These are phyloP conservation scores for Pseudorectes ferrugineus DNA, from an alignment of 2,113 vertebrate species.

Conservation along the genomic window DNA sequence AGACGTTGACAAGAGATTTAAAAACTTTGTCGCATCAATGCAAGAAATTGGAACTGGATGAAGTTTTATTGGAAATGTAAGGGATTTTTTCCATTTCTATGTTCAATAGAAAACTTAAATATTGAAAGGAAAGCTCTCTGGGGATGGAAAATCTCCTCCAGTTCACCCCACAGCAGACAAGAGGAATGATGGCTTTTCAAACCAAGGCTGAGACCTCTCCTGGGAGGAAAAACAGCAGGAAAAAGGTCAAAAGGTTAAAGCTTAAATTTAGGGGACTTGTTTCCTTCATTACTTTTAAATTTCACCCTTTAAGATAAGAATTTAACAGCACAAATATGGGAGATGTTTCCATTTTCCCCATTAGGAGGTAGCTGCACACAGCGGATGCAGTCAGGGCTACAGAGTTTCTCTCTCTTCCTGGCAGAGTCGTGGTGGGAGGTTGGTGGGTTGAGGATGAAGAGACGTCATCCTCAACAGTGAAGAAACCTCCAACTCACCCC, in stretches of 20 bases:
- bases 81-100: not conserved
- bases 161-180: not conserved
- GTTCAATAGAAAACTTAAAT: constrained; percentile 29
- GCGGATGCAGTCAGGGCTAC: rapidly evolving
- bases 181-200: not conserved
- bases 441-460: not conserved
- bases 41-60: constrained; percentile 40
- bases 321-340: not conserved
- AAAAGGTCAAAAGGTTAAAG: constrained; percentile 13
- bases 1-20: constrained; percentile 48
- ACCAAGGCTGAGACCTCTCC: not conserved
- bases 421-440: not conserved
- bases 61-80: constrained; percentile 27
- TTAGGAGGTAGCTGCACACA: not conserved
- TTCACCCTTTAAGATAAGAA: not conserved
- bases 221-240: not conserved
- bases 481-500: not conserved
- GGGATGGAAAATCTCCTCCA: constrained; percentile 14
- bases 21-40: constrained; percentile 16
- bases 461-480: not conserved
- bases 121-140: constrained; percentile 5
- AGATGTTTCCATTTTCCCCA: not conserved
- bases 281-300: constrained; percentile 27
- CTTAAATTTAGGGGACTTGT: not conserved
- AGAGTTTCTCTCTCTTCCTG: not conserved